Evolutionary conservation across 2,888 invertebrate species (phyloP), one percentile per base, ranked within the genome.

Genomic region (Merodon equestris): DNA sequence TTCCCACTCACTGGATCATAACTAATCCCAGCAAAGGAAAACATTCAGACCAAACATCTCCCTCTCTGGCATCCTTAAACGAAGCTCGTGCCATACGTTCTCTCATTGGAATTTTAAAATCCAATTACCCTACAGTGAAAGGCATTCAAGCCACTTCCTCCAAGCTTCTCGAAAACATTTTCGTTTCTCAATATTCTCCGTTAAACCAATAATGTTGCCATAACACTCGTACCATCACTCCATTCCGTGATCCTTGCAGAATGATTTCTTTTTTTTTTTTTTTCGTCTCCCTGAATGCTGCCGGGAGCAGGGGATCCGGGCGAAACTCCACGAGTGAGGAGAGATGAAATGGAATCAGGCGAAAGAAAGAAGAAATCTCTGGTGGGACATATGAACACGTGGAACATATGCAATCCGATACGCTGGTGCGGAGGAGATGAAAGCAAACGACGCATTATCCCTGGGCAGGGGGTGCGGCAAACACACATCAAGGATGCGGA

Each of bases 181-280:
- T 64, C 57, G 74, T 70, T 79, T 64, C 64, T 64, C 79, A 64
- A 79, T 79, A 79, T 68, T 79, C 74, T 74, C 64, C 68, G 68
- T 74, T 79, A 74, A 79, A 74, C 74, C 79, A 79, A 79, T 74
- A 79, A 79, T 71, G 75, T 76, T 76, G 75, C 75, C 75, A 75
- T 71, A 71, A 71, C 71, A 74, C 64, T 73, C 53, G 58, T 50
- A 50, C 58, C 44, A 67, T 53, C 73, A 60, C 57, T 63, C 51
- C 63, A 40, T 67, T 15, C 67, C 73, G 61, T 61, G 58, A 45
- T 42, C 53, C n/a, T n/a, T n/a, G n/a, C n/a, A n/a, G n/a, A n/a
- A n/a, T n/a, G 40, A 50, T 14, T 18, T 47, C 53, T 40, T 56
- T 54, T 58, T 54, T 66, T 48, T 60, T 66, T 44, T 44, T 72